Evolutionary conservation across 2,113 vertebrate genomes (phyloP), one percentile per base, ranked within the genome.

Genomic region (Festucalex cinctus): DNA sequence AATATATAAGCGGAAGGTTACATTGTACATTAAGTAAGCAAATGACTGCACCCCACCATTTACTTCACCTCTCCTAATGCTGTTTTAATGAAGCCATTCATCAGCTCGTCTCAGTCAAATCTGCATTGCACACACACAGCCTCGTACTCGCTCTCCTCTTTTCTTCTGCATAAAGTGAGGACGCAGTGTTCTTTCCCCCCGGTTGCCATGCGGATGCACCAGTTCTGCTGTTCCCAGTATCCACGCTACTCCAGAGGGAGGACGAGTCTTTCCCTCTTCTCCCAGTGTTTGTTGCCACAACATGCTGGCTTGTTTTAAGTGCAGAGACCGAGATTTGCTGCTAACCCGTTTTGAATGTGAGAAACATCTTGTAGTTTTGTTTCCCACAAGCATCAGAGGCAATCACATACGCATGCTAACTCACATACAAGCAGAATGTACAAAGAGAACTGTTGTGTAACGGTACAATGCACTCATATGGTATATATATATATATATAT

Each of bases 61-160:
- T 19, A 68, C 76, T 79, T 86, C 80, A 79, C 85, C 77, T 86
- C 81, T 78, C 76, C 78, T 93, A 92, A 93, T 92, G 86, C 87
- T 63, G 82, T 89, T 93, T 92, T 93, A 92, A 93, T 93, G 89
- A 92, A 91, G 89, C 75, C 78, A 89, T 92, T 90, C 86, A 92
- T 93, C 90, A 89, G 74, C 53, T 74, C 75, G 65, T 85, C 83
- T 81, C 71, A 44, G 74, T 75, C 41, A 71, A 83, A 85, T 85
- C 85, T 65, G 76, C 71, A 80, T 73, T 78, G 53, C 66, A 57
- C 61, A 54, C 54, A 41, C 65, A n/a, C 66, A 4, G 66, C 53
- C 71, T 60, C 63, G 46, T 63, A 9, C 68, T 60, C 68, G 65
- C 57, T 56, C 72, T 62, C 58, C 59, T 74, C 54, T 61, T 66